These are phyloP conservation scores for Melanargia galathea DNA, from an alignment of 2,888 invertebrate species.

Conservation along the genomic window DNA sequence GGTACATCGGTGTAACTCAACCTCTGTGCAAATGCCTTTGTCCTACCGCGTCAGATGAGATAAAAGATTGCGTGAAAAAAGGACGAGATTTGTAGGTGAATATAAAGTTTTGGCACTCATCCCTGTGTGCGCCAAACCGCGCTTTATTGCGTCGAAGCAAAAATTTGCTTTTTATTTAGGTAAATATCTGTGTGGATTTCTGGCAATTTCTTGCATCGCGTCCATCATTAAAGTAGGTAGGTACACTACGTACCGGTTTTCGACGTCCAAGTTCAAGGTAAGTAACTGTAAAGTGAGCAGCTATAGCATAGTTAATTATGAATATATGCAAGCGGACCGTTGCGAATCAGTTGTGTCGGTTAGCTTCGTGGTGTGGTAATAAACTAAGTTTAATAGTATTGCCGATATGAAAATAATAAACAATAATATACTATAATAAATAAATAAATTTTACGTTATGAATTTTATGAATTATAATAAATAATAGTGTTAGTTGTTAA, in stretches of 20 bases:
- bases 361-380: background rate
- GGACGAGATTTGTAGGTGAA: too few relatives aligned
- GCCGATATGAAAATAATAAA: background rate
- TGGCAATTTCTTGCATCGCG: background rate
- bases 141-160: too few relatives aligned
- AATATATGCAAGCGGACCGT: constrained; percentile 9
- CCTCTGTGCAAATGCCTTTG: too few relatives aligned
- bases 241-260: constrained; percentile 14
- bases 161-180: too few relatives aligned
- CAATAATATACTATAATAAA: background rate
- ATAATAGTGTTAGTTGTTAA: background rate
- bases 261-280: constrained; percentile 24
- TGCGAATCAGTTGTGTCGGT: constrained; percentile 4
- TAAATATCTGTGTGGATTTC: too few relatives aligned
- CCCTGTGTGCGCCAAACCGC: too few relatives aligned
- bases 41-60: too few relatives aligned
- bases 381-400: background rate
- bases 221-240: too few relatives aligned
- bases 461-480: too few relatives aligned
- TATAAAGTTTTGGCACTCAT: too few relatives aligned
- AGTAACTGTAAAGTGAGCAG: constrained; percentile 10
- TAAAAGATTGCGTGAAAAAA: too few relatives aligned
- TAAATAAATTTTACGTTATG: background rate
- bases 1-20: too few relatives aligned
- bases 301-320: constrained; percentile 4